phyloP scores from a whole-genome alignment of 2,113 vertebrate genomes.

The Trogon surrucura region DNA sequence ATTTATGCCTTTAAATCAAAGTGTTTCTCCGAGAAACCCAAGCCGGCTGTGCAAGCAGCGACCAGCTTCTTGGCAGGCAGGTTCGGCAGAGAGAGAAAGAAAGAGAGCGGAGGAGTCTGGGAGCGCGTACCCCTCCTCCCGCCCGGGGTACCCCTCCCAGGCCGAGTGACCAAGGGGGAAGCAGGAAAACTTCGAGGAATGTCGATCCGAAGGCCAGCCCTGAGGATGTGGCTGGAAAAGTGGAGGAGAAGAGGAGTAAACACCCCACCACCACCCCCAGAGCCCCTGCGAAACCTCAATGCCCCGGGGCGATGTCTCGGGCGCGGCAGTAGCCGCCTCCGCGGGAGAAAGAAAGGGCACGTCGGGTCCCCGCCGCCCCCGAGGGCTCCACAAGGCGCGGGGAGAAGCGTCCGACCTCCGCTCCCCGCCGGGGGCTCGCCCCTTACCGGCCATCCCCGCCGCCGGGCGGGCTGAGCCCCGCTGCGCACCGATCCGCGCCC shows the following conservation, averaged over 20 bases:
- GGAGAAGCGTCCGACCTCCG: background rate
- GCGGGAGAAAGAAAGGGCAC: no score
- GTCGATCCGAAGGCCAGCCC: background rate
- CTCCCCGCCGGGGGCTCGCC: background rate
- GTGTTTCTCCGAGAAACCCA: background rate
- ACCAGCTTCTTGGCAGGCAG: background rate
- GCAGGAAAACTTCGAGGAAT: background rate
- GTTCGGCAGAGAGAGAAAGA: background rate
- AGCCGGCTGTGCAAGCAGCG: background rate
- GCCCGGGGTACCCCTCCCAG: background rate
- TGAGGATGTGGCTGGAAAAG: background rate
- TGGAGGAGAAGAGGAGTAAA: background rate
- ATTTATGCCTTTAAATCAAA: background rate
- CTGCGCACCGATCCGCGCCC: background rate
- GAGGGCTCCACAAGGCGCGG: background rate
- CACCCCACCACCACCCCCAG: background rate
- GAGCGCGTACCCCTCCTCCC: background rate
- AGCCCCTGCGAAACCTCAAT: background rate
- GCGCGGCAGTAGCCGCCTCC: background rate
- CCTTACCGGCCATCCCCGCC: slow-evolving; percentile 35
- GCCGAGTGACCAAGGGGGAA: no score
- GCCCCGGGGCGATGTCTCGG: background rate
- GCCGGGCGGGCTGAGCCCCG: background rate
- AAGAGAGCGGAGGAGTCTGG: background rate
- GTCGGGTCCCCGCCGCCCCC: background rate